Base-by-base conservation (phyloP, 2,797 vertebrate genomes). In the Eptatretus atami region DNA sequence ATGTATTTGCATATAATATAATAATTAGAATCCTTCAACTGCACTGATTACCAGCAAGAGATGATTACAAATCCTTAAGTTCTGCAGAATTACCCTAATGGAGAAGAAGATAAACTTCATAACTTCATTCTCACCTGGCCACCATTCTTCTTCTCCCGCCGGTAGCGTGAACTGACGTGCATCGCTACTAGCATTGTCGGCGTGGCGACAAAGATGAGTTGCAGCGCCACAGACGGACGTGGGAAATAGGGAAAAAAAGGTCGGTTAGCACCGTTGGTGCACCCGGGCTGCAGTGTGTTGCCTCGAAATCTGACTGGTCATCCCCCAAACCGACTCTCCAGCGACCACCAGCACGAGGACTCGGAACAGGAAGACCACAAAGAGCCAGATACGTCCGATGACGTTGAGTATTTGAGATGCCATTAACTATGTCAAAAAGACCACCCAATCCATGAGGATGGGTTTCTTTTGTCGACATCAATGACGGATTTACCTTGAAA, bases 261-360 rank as follows among this genome's bases (percentile, higher is more conserved):
- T 98, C 85, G 0, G n/a, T n/a, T 86, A 98, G 75, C 92, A 98
- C 64, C 81, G 0, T 98, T 98, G 72, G 82, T 72, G 68, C 92
- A 98, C 68, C 92, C 92, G 0, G 92, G 92, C 72, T 96, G 90
- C 70, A 76, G 77, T 1, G 81, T 96, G 74, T 98, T 95, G 71
- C 92, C 70, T 95, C 90, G 2, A 98, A 98, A 70, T 98, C 90
- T 66, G 87, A 93, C 75, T 96, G 88, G 67, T 98, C 90, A 0
- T 98, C 92, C 90, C 81, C 90, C 92, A 96, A 55, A 98, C 90
- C 0, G 78, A 75, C 72, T 98, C 92, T 0, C 90, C 90, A 0
- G 92, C 92, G 71, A 98, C 92, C 70, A 94, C 92, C 0, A 90
- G 96, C 67, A 98, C 88, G 76, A 98, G 76, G 67, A 98, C 81